These are phyloP conservation scores for Cygnus buccinator DNA, from an alignment of 2,113 vertebrate species.

Conservation along the genomic window DNA sequence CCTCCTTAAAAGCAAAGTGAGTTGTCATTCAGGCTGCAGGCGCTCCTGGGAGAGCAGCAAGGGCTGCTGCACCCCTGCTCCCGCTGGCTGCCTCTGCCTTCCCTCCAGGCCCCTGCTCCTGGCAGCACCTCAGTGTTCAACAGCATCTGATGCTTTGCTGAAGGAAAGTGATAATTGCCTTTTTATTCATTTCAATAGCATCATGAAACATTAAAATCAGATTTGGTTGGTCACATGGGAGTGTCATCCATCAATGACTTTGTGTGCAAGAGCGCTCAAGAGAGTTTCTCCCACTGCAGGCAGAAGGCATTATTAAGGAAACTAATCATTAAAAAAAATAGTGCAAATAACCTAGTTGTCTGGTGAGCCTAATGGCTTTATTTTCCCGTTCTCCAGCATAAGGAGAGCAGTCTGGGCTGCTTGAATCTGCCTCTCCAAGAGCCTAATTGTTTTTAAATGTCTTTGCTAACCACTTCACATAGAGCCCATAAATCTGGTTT, in stretches of 20 bases:
- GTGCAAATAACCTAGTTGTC: conserved; percentile 71
- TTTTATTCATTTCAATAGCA: conserved; percentile 21
- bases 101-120: background rate
- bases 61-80: background rate
- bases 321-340: conserved; percentile 71
- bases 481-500: conserved; percentile 67
- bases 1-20: background rate
- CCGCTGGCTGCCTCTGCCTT: background rate
- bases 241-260: background rate
- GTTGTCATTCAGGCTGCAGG: background rate
- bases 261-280: accelerated
- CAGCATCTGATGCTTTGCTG: background rate
- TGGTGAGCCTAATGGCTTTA: conserved; percentile 64
- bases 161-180: background rate
- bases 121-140: background rate
- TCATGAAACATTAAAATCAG: conserved; percentile 11
- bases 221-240: conserved; percentile 42
- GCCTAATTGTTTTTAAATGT: conserved; percentile 78
- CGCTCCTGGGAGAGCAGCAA: background rate
- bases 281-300: conserved; percentile 31
- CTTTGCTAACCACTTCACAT: conserved; percentile 66
- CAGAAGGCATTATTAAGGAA: conserved; percentile 73
- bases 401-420: conserved; percentile 56
- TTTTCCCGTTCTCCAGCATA: conserved; percentile 41
- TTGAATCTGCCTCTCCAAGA: conserved; percentile 41